phyloP scores from a whole-genome alignment of 2,888 invertebrate species.

The Perdita meconis region DNA sequence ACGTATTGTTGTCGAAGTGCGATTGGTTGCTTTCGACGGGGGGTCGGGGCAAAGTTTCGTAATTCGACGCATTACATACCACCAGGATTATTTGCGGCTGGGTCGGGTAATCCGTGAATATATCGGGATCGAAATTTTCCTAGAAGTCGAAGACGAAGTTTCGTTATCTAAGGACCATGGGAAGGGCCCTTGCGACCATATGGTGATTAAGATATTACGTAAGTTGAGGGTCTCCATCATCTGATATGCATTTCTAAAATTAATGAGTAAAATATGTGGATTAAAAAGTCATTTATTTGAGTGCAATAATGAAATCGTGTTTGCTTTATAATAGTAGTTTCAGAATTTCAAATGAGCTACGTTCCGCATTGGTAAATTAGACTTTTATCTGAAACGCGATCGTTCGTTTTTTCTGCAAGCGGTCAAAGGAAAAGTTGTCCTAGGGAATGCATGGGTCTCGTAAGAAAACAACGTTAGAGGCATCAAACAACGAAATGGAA shows the following conservation, averaged over 20 bases:
- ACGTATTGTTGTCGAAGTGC: not conserved
- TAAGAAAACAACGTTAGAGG: conserved; percentile 38
- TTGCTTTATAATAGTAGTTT: not conserved
- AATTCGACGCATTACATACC: conserved; percentile 20
- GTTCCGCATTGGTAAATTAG: not conserved
- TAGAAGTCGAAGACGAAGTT: conserved; percentile 26
- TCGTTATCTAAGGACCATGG: conserved; percentile 24
- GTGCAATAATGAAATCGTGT: not conserved
- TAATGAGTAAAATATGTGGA: too few relatives aligned
- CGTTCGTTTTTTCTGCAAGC: not conserved
- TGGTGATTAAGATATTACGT: conserved; percentile 9
- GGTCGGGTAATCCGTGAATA: conserved; percentile 16
- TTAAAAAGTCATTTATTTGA: not conserved
- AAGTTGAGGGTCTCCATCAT: not conserved
- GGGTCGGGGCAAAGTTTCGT: conserved; percentile 23
- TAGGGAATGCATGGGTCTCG: not conserved
- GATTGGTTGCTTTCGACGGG: conserved; percentile 9
- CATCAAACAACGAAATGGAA: conserved; percentile 32
- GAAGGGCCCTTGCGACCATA: not conserved
- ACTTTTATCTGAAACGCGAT: not conserved
- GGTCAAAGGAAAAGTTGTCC: not conserved
- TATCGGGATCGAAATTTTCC: conserved; percentile 20
- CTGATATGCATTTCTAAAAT: too few relatives aligned
- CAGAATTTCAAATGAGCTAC: not conserved
- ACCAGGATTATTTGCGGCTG: conserved; percentile 34